Base-by-base conservation (phyloP, 1,140 invertebrate species). In the Oryzaephilus surinamensis region DNA sequence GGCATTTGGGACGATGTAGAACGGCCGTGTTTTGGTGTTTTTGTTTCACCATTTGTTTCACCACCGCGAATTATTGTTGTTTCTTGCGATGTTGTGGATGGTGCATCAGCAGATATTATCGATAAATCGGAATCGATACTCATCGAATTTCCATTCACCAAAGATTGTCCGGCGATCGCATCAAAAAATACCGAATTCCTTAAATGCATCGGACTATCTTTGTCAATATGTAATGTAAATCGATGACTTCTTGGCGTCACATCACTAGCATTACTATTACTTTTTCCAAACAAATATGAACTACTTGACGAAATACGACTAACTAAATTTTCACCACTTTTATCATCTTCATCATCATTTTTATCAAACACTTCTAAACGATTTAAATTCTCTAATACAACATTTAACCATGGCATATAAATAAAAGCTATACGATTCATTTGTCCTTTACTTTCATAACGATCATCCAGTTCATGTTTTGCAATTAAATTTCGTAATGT, bases 381-480 rank as follows among this genome's bases (percentile, higher is more conserved):
- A 39, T 72, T 65, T 21, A 87, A 63, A 65, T 89, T 88, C 45
- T 92, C 87, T 48, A 92, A 66, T 2, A 93, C 78, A 30, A 97
- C 76, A 1, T 79, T 74, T 20, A 97, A 69, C 72, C 91, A 84
- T 0, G 94, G 94, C 26, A 93, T 73, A 58, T 97, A 97, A 20
- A 97, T 69, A 4, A 84, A 72, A 0, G 89, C 84, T 38, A 97
- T 88, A 36, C 92, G 69, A 5, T 80, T 79, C 53, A 94, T 76
- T 56, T 87, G 81, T 29, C 79, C 79, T 47, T 77, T 73, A 45
- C 71, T 73, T 51, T 81, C 74, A 61, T 94, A 97, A 41, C 93
- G 67, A 57, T 90, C 84, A 64, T 97, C 94, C 54, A 91, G 72
- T 50, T 94, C 84, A 64, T 97, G 94, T 63, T 97, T 97, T 1